Evolutionary conservation across 2,797 vertebrate genomes (phyloP), one percentile per base, ranked within the genome.

Genomic region (Notolabrus celidotus): DNA sequence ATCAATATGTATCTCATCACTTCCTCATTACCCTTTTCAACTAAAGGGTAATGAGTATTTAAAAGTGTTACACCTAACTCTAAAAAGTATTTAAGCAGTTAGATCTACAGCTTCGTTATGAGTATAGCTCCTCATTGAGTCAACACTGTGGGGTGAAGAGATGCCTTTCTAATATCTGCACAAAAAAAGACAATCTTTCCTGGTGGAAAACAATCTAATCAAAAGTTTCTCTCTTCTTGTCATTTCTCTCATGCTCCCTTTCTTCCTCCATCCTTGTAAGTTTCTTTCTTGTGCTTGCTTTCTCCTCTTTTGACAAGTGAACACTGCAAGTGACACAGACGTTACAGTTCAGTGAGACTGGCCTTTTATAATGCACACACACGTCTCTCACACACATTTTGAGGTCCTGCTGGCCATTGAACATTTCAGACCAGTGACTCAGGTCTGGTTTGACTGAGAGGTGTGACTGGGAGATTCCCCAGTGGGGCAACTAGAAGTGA

Each of bases 321-420:
- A 63, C 50, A 67, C 63, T 22, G 38, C 55, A 31, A 67, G 69
- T 81, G 79, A 79, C 72, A 39, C 67, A 67, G 71, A 71, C 33
- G 67, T 79, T 82, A 77, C 79, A 77, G 67, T 78, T 84, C 69
- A 82, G 57, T 86, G 74, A 77, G 55, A 61, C 22, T 11, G 23
- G 12, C 19, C 12, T 39, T 61, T 64, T 68, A 66, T 50, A 60
- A 52, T 29, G 50, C 42, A 11, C 10, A 14, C 4, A 59, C 50
- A 59, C 43, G 20, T 33, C 16, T 27, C 22, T 19, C 16, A 34
- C 20, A 38, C 57, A 46, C 7, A 15, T 20, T 52, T 53, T 11
- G 55, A 31, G 33, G 53, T 47, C 58, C 50, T 58, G 58, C 64
- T 34, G 57, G 45, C 43, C 60, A 31, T 56, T 77, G 67, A 68